A percentile compares a stretch with the other conserved stretches of the same genome.
Conservation (phyloP, 2,113 vertebrate genomes). For the Cardinalis cardinalis region DNA sequence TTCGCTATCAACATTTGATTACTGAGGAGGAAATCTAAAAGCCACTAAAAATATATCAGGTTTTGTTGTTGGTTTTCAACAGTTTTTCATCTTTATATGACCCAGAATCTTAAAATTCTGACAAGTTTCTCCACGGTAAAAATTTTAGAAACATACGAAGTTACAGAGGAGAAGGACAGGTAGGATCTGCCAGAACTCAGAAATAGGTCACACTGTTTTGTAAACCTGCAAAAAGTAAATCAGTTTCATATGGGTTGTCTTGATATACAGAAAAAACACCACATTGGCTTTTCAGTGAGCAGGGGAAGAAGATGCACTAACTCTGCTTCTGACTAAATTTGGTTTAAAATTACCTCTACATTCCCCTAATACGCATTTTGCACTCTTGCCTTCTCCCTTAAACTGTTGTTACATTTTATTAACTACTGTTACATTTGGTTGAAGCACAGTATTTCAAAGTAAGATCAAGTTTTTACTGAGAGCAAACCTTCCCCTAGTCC, state of each 20-base stretch:
- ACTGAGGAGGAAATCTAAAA: not conserved
- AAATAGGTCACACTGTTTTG: not conserved
- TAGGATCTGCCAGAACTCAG: not conserved
- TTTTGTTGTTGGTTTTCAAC: not conserved
- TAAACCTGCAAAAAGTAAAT: not conserved
- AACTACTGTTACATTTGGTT: not conserved
- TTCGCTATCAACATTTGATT: not conserved
- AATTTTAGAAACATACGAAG: not conserved
- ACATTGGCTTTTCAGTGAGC: not conserved
- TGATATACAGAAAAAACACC: not conserved
- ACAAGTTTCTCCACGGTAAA: not conserved
- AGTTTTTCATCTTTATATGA: not conserved
- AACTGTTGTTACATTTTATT: not conserved
- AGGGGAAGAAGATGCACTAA: not conserved
- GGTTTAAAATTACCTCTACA: not conserved
- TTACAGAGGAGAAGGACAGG: not conserved
- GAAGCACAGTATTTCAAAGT: not conserved
- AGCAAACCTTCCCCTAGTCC: not conserved
- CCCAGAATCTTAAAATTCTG: not conserved
- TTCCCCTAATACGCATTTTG: not conserved
- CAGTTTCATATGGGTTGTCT: not conserved
- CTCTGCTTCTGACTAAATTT: not conserved
- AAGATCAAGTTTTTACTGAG: not conserved
- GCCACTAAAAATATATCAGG: accelerated
- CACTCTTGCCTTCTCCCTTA: not conserved